Evolutionary conservation across 53 echinoderm and acorn worm species (phyloP).

Genomic region (Echinarachnius parma): DNA sequence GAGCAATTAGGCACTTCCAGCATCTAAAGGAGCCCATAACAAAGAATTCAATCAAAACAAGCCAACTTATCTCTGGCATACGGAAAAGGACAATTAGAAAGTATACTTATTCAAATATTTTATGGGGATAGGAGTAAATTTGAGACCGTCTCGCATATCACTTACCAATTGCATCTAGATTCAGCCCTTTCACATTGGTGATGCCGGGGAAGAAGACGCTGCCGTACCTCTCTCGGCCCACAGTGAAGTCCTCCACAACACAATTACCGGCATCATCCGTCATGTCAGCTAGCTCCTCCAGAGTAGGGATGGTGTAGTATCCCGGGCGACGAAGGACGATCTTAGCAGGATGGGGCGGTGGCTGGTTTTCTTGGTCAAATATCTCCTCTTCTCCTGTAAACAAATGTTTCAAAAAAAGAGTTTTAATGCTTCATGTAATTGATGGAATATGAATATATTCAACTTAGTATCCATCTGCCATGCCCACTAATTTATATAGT

Average conservation of each 20-base stretch:
- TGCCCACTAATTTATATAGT: too few species aligned
- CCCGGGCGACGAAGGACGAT: conserved; percentile 67
- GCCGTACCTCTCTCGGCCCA: conserved; percentile 85
- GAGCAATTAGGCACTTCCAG: too few species aligned
- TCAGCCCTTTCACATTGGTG: conserved; percentile 68
- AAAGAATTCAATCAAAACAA: too few species aligned
- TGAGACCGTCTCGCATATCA: too few species aligned
- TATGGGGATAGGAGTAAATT: too few species aligned
- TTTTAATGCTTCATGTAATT: too few species aligned
- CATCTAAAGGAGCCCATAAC: too few species aligned
- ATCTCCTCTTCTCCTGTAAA: conserved; percentile 22
- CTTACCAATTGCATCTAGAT: conserved; percentile 97
- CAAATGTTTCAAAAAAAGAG: not conserved
- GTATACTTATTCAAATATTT: too few species aligned
- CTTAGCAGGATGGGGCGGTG: conserved; percentile 84
- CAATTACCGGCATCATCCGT: conserved; percentile 54
- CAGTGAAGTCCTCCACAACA: conserved; percentile 77
- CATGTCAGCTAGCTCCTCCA: conserved; percentile 72
- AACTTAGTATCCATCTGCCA: too few species aligned
- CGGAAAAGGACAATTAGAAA: too few species aligned
- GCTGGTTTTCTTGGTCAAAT: conserved; percentile 66
- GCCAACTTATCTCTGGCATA: too few species aligned
- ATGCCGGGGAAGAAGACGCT: conserved; percentile 97
- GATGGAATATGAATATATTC: too few species aligned
- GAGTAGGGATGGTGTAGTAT: conserved; percentile 81